A percentile compares a stretch with the other conserved stretches of the same genome.
Evolutionary conservation across 2,113 vertebrate genomes (phyloP).

Genomic region (Dasyornis broadbenti): DNA sequence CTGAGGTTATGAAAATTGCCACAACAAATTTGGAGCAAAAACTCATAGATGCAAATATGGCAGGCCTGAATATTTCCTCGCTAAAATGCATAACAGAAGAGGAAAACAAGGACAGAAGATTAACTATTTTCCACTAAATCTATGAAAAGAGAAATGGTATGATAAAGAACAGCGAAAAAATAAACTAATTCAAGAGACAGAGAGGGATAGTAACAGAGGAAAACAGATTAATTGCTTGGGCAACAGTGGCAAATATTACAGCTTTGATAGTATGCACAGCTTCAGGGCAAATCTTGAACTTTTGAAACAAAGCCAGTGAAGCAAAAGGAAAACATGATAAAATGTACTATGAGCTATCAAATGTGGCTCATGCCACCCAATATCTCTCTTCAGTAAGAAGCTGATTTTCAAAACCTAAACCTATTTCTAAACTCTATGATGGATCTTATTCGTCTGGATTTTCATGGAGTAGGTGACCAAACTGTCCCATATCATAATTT

Average conservation of each 20-base stretch:
- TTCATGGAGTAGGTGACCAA: neutral
- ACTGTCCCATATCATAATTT: neutral
- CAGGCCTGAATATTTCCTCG: neutral
- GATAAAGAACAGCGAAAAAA: neutral
- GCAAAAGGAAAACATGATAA: neutral
- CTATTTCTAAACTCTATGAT: neutral
- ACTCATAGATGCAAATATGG: neutral
- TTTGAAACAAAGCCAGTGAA: neutral
- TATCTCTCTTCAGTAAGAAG: neutral
- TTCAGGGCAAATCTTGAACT: neutral
- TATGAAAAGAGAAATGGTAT: neutral
- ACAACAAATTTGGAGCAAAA: neutral
- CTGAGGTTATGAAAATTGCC: neutral
- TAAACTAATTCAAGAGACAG: neutral
- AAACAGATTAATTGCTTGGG: slow-evolving; percentile 13
- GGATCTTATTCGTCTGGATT: neutral
- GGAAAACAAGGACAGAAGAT: neutral
- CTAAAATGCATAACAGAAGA: neutral
- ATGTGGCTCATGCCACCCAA: neutral
- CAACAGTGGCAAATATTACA: neutral
- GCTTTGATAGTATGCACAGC: neutral
- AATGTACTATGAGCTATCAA: neutral
- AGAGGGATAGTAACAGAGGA: neutral
- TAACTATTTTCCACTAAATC: neutral
- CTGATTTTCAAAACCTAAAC: neutral